Base-by-base conservation (phyloP, 2,113 vertebrate species). In the Willisornis vidua region DNA sequence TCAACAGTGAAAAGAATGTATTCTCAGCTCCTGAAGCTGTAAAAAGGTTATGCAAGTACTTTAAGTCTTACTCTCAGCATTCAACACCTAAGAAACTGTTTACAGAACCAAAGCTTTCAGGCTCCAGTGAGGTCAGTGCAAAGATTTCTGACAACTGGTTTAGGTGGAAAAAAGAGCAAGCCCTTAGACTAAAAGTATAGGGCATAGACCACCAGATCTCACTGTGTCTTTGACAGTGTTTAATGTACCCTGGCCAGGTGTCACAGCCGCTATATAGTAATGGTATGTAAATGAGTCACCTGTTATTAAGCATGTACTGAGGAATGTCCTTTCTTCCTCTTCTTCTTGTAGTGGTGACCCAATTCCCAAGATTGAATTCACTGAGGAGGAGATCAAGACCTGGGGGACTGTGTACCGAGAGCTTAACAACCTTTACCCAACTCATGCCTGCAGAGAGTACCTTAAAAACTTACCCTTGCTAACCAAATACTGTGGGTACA, bases 391-490 rank as follows among this genome's bases (percentile, higher is more conserved):
- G 96, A 98, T 99, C 94, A 98, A 98, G 97, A 99, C 99, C 19
- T 99, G 99, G 99, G 99, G 99, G 14, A 99, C 98, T 24, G 99
- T 99, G 49, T 99, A 98, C 91, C 98, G 98, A 96, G 99, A 99
- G 98, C 99, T 99, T 58, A 99, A 98, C 96, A 99, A 99, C 86
- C 98, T 99, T 87, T 99, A 99, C 78, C 99, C 99, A 29, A 98
- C 98, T 54, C 98, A 99, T 14, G 99, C 99, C 90, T 99, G 99
- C 94, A 98, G 98, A 81, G 99, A 99, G 81, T 99, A 99, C 95
- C 98, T 99, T 93, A 99, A 99, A 98, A 99, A 99, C 97, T 96
- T 99, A 68, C 99, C 99, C 25, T 96, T 99, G 97, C 98, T 99
- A 86, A 98, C 98, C 82, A 99, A 99, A 93, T 97, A 98, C 97